Base-by-base conservation (phyloP, 2,888 invertebrate genomes). In the Papilio gigon region DNA sequence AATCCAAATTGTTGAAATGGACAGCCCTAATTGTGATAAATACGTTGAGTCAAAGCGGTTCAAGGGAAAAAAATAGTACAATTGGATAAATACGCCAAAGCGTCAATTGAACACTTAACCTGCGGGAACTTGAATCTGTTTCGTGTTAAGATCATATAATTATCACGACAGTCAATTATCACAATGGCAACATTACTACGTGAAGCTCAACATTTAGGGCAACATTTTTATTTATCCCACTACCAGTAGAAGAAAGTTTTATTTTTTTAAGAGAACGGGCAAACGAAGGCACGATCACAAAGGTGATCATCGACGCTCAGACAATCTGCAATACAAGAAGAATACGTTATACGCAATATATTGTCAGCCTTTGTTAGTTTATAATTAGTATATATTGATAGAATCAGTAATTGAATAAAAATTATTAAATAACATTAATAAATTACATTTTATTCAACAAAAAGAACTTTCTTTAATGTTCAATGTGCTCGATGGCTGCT, bases 41-140 rank as follows among this genome's bases (percentile, higher is more conserved):
- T 65, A 68, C 65, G 50, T 70, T 63, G 70, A 64, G 70, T 72
- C 74, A 76, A 76, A 71, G 70, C 70, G 68, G 80, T 82, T 84
- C 84, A 83, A 83, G 83, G 83, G 80, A 82, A 81, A 82, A 81
- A 80, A 79, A 84, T 78, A 74, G 74, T 71, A 64, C 85, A 86
- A 86, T 86, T 84, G 83, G 79, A 82, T 81, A 84, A 84, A 80
- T 79, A 80, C 78, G 40, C 56, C 68, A 70, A 76, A 73, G 78
- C 76, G 79, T 78, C 81, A 81, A 84, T 84, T 83, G 80, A 77
- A 71, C 71, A 73, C 74, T 80, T 77, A 76, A 78, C 77, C 76
- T 73, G 71, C 65, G 14, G 60, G 65, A 50, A 33, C 62, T 70
- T 17, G 70, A 72, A 76, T 72, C 68, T 62, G 68, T 68, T 67